Conservation (phyloP, 1,140 invertebrate genomes). For the Drosophila murphyi region DNA sequence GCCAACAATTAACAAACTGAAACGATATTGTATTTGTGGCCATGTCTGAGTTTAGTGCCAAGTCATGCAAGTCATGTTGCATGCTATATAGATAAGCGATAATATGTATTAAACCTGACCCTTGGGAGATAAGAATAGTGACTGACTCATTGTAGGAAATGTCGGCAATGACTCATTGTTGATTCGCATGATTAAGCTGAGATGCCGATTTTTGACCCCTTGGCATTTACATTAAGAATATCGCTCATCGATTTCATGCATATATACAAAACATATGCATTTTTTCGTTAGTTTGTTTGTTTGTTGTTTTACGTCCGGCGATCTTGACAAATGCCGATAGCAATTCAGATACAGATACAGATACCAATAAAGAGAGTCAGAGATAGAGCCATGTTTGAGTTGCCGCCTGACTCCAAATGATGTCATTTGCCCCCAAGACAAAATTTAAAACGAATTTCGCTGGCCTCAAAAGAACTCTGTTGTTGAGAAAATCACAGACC, state of each 20-base stretch:
- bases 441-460: constrained; percentile 1
- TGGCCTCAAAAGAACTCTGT: neutral
- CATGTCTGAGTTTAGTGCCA: neutral
- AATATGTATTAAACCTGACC: neutral
- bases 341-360: neutral
- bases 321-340: neutral
- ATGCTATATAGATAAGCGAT: neutral
- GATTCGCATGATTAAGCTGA: neutral
- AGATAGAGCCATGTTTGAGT: constrained; percentile 13
- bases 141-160: too few species aligned
- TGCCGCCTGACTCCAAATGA: constrained; percentile 20
- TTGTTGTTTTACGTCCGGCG: neutral
- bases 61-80: neutral
- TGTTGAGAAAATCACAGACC: neutral
- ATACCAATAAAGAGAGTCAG: neutral
- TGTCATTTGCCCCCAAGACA: constrained; percentile 40
- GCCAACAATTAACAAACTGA: neutral
- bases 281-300: neutral
- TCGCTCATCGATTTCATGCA: neutral
- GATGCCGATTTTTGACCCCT: neutral
- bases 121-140: neutral
- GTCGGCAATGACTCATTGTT: neutral
- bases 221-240: constrained; percentile 1
- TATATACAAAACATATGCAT: neutral
- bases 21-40: neutral